Evolutionary conservation across 1,140 invertebrate genomes (phyloP), one percentile per base, ranked within the genome.

Genomic region (Antheraea pernyi): DNA sequence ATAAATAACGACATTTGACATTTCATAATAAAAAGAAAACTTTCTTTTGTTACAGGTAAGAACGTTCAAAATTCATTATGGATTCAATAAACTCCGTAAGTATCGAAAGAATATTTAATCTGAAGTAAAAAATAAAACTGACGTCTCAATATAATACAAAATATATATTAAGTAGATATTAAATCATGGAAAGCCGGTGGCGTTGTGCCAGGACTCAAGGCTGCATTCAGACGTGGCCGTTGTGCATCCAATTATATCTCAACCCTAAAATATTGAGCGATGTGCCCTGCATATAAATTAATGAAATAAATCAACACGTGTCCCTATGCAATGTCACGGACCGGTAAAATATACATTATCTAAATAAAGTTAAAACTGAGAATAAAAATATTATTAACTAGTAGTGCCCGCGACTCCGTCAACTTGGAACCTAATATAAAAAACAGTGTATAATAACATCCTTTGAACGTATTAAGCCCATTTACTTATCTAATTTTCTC

Each of bases 241-340:
- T 80, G 81, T 76, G 78, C 81, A 77, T 88, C 85, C 86, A 91
- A 91, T 91, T 91, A 91, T 84, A 83, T 82, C 79, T 82, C 86
- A 86, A 89, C 85, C 85, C 86, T 87, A 87, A 91, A 91, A 87
- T 91, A 91, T 91, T 82, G 83, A 86, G 74, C 73, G 77, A 80
- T 81, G 81, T 75, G 84, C 69, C 72, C 75, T 75, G 83, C 82
- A 86, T 91, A 85, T 74, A 81, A 88, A 89, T 85, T 78, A 86
- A 65, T 42, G 63, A 72, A 75, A 78, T 78, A 74, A 78, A 82
- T 79, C 77, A 82, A 80, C 80, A 73, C 42, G 19, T 59, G 59
- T 46, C 19, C 18, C 19, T 10, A 16, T 42, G 22, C 18, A 18
- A 64, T 11, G 39, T 46, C 16, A 18, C 18, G 39, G 16, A 9